These are phyloP conservation scores for Thereva unica DNA, from an alignment of 2,888 invertebrate species.

Conservation along the genomic window DNA sequence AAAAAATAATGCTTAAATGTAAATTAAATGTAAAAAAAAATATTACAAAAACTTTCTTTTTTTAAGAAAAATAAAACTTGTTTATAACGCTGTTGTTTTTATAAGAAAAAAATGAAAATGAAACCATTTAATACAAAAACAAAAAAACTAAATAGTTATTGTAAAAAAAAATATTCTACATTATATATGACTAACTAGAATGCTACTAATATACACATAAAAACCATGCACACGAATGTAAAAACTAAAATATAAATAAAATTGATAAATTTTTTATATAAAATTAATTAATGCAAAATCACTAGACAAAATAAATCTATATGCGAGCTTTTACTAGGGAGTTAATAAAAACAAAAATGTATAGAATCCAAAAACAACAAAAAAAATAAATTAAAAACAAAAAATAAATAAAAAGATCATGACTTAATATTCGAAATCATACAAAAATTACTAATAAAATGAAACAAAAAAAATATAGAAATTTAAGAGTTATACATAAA, in stretches of 20 bases:
- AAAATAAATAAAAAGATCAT: too few relatives aligned
- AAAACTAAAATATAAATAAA: constrained; percentile 18
- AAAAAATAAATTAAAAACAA: constrained; percentile 18
- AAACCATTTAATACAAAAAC: background rate
- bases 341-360: constrained; percentile 26
- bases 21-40: constrained; percentile 24
- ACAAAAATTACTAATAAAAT: too few relatives aligned
- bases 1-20: constrained; percentile 20
- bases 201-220: too few relatives aligned
- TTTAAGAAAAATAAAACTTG: constrained; percentile 11
- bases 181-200: too few relatives aligned
- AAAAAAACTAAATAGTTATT: background rate
- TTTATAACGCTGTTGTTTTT: constrained; percentile 32
- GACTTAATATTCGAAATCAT: too few relatives aligned
- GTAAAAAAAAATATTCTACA: constrained; percentile 17
- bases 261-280: constrained; percentile 12
- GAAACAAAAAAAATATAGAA: too few relatives aligned
- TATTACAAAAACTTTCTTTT: constrained; percentile 4
- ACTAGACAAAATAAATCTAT: constrained; percentile 25
- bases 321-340: constrained; percentile 31
- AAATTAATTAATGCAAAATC: constrained; percentile 5
- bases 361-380: constrained; percentile 20
- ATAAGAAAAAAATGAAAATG: constrained; percentile 18
- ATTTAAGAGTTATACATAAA: constrained; percentile 2
- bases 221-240: constrained; percentile 2